Base-by-base conservation (phyloP, 1,140 invertebrate species). In the Drosophila biarmipes region DNA sequence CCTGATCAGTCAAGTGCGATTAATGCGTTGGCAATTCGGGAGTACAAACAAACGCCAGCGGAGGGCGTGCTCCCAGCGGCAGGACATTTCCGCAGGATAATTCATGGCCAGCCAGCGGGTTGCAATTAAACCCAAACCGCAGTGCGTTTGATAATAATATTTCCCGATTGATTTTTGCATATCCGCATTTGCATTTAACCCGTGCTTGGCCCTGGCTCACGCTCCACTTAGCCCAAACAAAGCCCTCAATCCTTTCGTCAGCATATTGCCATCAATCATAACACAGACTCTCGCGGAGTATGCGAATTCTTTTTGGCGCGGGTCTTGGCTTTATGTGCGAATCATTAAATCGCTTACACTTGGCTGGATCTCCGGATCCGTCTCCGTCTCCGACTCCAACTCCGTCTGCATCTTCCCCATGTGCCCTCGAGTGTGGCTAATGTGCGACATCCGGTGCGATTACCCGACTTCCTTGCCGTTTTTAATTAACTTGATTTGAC, bases 401-500 rank as follows among this genome's bases (percentile, higher is more conserved):
- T 37, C 54, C 63, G 42, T 58, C 72, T 76, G 52, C 62, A 72
- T 71, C 72, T 75, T 75, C 59, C 48, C 55, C 55, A 64, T 87
- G 84, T 63, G 78, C 68, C 52, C 80, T 89, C 85, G 76, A 89
- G 84, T 89, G 84, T 90, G 68, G 63, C 72, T 91, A 91, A 91
- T 91, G 90, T 75, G 86, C 81, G 86, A 91, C 90, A 91, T 91
- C 90, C 90, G 90, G 69, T 91, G 51, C 57, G 40, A 67, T 55
- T 63, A 61, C 54, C 48, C 53, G 35, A 45, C 27, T 40, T 61
- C 40, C 54, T 40, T 43, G 46, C 53, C 49, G 43, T 37, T 72
- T 72, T 62, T 91, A 91, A 91, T 91, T 91, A 91, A 91, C 90
- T 91, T 74, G 80, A 91, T 91, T 91, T 91, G 82, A 81, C 90